These are phyloP conservation scores for Papilio polyxenes DNA, from an alignment of 1,140 invertebrate genomes.

Conservation along the genomic window DNA sequence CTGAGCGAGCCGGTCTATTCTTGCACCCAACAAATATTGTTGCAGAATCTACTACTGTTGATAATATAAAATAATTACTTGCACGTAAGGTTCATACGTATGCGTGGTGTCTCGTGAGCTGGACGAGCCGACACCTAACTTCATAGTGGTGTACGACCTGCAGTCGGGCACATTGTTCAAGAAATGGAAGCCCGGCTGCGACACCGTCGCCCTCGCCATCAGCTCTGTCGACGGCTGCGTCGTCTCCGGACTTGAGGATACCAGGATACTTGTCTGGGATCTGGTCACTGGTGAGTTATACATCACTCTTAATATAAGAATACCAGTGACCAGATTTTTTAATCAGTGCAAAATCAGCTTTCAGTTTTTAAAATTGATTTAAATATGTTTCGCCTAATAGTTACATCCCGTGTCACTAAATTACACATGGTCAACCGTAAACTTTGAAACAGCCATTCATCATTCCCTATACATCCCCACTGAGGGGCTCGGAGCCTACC, in stretches of 20 bases:
- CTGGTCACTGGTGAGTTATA: conserved; percentile 87
- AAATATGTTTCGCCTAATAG: too few species aligned
- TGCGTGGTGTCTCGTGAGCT: conserved; percentile 88
- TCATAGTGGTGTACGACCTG: conserved; percentile 95
- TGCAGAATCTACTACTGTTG: too few species aligned
- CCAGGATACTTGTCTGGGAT: conserved; percentile 92
- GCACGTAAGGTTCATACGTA: conserved; percentile 82
- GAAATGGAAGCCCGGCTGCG: conserved; percentile 92
- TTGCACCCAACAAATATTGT: too few species aligned
- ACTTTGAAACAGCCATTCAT: too few species aligned
- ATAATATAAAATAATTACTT: background rate
- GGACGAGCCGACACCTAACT: conserved; percentile 90
- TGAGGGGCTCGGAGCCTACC: too few species aligned
- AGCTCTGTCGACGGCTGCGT: conserved; percentile 90
- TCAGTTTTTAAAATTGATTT: too few species aligned
- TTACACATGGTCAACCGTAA: too few species aligned
- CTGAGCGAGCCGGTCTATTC: too few species aligned
- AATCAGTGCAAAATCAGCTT: too few species aligned
- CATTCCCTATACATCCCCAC: too few species aligned
- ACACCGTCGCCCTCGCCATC: conserved; percentile 90
- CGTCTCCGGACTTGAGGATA: conserved; percentile 90
- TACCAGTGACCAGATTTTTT: too few species aligned
- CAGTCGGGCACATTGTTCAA: conserved; percentile 95
- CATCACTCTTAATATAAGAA: background rate
- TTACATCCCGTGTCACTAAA: too few species aligned